Conservation (phyloP, 2,113 vertebrate genomes). For the Tetraodon nigroviridis region DNA sequence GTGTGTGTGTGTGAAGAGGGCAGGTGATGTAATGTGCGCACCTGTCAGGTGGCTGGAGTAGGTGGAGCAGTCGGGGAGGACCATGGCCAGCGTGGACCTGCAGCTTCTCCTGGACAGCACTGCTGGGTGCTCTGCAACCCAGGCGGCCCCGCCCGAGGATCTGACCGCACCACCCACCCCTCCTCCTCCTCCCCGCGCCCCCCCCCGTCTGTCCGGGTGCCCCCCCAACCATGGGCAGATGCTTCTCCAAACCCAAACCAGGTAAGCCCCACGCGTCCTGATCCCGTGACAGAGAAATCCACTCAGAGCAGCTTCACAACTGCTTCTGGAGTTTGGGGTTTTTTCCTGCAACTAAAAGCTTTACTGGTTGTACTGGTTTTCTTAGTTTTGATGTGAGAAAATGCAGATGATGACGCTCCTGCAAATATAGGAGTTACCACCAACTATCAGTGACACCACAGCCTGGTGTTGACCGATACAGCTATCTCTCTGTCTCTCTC, state of each 20-base stretch:
- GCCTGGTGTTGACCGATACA: no score
- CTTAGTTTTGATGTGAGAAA: no score
- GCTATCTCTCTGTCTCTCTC: no score
- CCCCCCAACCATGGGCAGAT: conserved; percentile 88
- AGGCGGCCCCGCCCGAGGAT: conserved; percentile 48
- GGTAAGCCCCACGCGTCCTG: conserved; percentile 69
- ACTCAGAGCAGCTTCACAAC: no score
- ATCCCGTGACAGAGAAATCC: not conserved
- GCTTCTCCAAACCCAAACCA: conserved; percentile 98
- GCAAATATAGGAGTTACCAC: no score
- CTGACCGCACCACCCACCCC: conserved; percentile 39
- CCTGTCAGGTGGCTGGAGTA: conserved; percentile 34
- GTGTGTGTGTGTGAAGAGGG: not conserved
- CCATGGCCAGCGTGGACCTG: conserved; percentile 69
- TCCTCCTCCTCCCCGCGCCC: conserved; percentile 37
- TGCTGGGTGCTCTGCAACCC: conserved; percentile 51
- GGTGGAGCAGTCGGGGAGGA: conserved; percentile 67
- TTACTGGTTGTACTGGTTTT: no score
- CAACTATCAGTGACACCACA: no score
- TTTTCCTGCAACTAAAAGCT: no score
- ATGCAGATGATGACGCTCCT: no score
- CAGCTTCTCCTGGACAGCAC: conserved; percentile 57
- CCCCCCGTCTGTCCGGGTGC: conserved; percentile 53
- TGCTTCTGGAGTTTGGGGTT: no score
- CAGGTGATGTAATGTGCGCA: not conserved